These are phyloP conservation scores for Drosophila maculinotata DNA, from an alignment of 2,888 invertebrate species.

Conservation along the genomic window DNA sequence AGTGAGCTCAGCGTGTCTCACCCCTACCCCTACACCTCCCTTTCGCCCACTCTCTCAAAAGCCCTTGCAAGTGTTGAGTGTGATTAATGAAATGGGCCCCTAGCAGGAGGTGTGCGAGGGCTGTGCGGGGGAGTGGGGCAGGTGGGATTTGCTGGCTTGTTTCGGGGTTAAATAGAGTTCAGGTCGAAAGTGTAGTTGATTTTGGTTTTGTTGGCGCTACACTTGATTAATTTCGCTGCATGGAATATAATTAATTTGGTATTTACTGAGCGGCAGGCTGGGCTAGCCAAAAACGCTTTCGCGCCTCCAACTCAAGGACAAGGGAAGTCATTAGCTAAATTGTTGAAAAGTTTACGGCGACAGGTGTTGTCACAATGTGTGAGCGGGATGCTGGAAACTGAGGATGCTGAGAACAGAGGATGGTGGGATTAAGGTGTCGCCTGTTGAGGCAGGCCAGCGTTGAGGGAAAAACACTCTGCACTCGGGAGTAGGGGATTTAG, in stretches of 20 bases:
- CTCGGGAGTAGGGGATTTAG: conserved; percentile 17
- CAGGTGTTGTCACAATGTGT: conserved; percentile 67
- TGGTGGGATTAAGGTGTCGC: conserved; percentile 34
- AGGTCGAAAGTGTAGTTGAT: conserved; percentile 64
- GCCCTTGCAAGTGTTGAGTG: conserved; percentile 67
- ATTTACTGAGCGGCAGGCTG: conserved; percentile 51
- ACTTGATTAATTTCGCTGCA: conserved; percentile 79
- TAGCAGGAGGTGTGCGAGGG: background rate
- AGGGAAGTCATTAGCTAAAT: conserved; percentile 74
- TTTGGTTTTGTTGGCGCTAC: conserved; percentile 55
- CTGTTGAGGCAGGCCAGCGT: conserved; percentile 24
- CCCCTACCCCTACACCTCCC: no score
- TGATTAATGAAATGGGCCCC: conserved; percentile 76
- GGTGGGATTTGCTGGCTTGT: conserved; percentile 46
- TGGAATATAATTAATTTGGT: conserved; percentile 78
- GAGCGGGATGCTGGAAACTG: conserved; percentile 5
- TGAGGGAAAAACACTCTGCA: conserved; percentile 31
- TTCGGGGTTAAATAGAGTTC: conserved; percentile 76
- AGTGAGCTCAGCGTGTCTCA: conserved; percentile 39
- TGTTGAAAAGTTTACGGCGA: conserved; percentile 69
- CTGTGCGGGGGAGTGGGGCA: background rate
- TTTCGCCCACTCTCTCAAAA: conserved; percentile 31
- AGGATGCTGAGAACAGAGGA: background rate
- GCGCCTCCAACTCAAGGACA: background rate
- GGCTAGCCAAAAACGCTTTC: background rate